Base-by-base conservation (phyloP, 2,113 vertebrate species). In the Tamias sibiricus region DNA sequence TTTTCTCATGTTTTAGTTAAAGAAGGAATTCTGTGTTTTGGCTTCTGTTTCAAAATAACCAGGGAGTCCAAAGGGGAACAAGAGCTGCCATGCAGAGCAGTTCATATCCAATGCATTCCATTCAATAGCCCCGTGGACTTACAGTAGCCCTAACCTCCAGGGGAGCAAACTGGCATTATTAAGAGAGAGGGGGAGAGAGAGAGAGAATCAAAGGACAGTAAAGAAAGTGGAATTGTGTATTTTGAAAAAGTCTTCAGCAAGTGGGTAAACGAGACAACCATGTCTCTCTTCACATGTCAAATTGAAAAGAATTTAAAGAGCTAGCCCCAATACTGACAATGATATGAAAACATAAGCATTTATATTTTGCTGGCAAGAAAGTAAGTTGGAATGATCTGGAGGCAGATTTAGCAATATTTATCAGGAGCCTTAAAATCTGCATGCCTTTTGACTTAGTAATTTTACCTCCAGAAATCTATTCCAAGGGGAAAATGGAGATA, bases 1-100 rank as follows among this genome's bases (percentile, higher is more conserved):
- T 42, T 32, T 94, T 84, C 62, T 47, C 64, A 66, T 74, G 30
- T 79, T 66, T 90, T 92, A 72, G 20, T 71, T 92, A 59, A 69
- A 87, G n/a, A 69, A 72, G 24, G 11, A 77, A 74, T 93, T 28
- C 20, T 59, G 32, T 57, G 57, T 26, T 85, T 52, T 64, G 7
- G 30, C 24, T 66, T 94, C 74, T 81, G 14, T 37, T 96, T 95
- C 77, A 95, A 72, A 89, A 86, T 74, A 86, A 86, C 5, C n/a
- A 37, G 72, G 68, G 40, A 66, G 42, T 76, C 26, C 64, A 74
- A 74, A 75, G 20, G 37, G 32, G 22, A 86, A 24, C 49, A 68
- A 30, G 9, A 74, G 4, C 37, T 87, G 47, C 28, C 47, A 40
- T 10, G 42, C 54, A 52, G 66, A 66, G 14, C 20, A 32, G 32